phyloP scores from a whole-genome alignment of 1,140 invertebrate genomes.

The Chironomus tepperi region DNA sequence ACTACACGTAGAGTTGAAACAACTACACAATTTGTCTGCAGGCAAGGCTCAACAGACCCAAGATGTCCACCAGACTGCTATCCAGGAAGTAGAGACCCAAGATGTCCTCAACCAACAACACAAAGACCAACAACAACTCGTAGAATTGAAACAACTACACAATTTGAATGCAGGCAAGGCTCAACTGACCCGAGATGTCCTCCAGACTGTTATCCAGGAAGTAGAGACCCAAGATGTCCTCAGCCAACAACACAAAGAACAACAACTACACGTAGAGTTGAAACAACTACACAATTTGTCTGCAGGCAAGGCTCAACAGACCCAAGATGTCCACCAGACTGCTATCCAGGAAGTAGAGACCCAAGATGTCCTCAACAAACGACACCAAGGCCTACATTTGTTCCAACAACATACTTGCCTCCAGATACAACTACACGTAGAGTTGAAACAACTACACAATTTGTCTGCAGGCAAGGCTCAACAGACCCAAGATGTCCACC shows the following conservation, averaged over 20 bases:
- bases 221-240: neutral
- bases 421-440: too few relatives aligned
- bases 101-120: constrained; percentile 29
- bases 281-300: neutral
- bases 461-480: constrained; percentile 34
- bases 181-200: constrained; percentile 27
- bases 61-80: constrained; percentile 30
- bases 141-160: constrained; percentile 31
- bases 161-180: constrained; percentile 32
- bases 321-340: constrained; percentile 36
- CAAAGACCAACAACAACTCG: constrained; percentile 31
- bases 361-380: constrained; percentile 30
- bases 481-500: constrained; percentile 39
- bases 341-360: constrained; percentile 31
- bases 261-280: too few relatives aligned
- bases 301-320: constrained; percentile 38
- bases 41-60: too few relatives aligned
- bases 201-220: neutral
- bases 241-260: neutral
- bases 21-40: too few relatives aligned
- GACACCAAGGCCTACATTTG: constrained; percentile 28
- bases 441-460: too few relatives aligned
- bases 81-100: too few relatives aligned
- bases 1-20: too few relatives aligned
- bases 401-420: constrained; percentile 29